Conservation (phyloP, 2,113 vertebrate species). For the Maccullochella peelii region DNA sequence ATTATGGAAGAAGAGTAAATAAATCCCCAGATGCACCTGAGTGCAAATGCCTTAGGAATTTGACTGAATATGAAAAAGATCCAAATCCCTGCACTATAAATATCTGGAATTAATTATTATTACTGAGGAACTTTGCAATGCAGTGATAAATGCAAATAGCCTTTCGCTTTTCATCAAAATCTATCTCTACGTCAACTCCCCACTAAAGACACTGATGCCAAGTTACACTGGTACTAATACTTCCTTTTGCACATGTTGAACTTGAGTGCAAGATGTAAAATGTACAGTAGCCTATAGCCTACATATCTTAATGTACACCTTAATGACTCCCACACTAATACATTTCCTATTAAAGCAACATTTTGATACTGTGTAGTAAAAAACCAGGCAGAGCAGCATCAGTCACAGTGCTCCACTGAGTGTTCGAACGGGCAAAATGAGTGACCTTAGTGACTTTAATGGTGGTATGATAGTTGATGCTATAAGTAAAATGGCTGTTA, state of each 20-base stretch:
- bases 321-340: background rate
- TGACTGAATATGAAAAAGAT: constrained; percentile 41
- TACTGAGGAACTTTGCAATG: constrained; percentile 39
- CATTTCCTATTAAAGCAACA: background rate
- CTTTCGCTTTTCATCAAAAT: constrained; percentile 34
- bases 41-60: constrained; percentile 44
- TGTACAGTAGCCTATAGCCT: background rate
- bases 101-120: constrained; percentile 64
- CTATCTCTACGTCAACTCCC: background rate
- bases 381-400: background rate
- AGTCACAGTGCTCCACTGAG: background rate
- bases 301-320: background rate
- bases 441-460: constrained; percentile 6
- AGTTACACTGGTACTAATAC: background rate
- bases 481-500: background rate
- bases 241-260: background rate
- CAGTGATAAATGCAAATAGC: constrained; percentile 54
- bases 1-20: constrained; percentile 54
- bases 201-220: background rate
- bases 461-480: background rate
- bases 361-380: background rate
- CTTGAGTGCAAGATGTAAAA: background rate
- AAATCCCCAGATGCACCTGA: constrained; percentile 41
- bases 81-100: constrained; percentile 51
- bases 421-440: background rate